phyloP scores from a whole-genome alignment of 2,888 invertebrate species.

The Sinohyriopsis cumingii region DNA sequence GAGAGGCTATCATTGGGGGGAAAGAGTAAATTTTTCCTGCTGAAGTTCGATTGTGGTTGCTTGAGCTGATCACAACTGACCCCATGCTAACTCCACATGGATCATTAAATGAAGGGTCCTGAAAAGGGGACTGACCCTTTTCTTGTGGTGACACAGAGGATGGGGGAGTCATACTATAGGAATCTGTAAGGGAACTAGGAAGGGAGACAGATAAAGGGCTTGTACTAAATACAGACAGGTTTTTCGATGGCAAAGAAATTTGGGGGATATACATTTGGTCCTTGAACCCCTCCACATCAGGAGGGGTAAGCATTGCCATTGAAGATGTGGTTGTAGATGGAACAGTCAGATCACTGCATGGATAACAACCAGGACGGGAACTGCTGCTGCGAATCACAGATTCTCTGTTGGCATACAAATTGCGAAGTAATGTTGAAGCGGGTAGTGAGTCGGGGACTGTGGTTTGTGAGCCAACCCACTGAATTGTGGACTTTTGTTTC shows the following conservation, averaged over 20 bases:
- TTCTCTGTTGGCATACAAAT: conserved; percentile 93
- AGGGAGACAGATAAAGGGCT: conserved; percentile 40
- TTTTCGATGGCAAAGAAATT: conserved; percentile 35
- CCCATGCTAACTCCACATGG: too few relatives aligned
- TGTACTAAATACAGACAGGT: conserved; percentile 10
- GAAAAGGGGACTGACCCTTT: conserved; percentile 70
- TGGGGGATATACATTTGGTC: conserved; percentile 49
- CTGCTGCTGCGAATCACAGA: conserved; percentile 89
- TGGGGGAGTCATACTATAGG: conserved; percentile 92
- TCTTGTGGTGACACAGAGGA: conserved; percentile 97
- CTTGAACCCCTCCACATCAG: conserved; percentile 83
- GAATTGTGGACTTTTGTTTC: conserved; percentile 77
- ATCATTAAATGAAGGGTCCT: too few relatives aligned
- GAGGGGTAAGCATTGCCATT: conserved; percentile 89
- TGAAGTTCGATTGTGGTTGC: too few relatives aligned
- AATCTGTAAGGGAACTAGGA: conserved; percentile 46
- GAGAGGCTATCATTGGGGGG: too few relatives aligned
- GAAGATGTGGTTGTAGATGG: conserved; percentile 18
- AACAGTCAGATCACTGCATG: conserved; percentile 52
- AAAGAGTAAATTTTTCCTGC: too few relatives aligned
- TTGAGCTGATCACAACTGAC: too few relatives aligned
- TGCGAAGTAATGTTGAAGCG: conserved; percentile 90
- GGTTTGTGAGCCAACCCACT: conserved; percentile 85
- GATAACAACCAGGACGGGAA: conserved; percentile 57
- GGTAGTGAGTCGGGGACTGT: conserved; percentile 76